Percentiles rank a stretch among this genome's conserved stretches.
phyloP scores from a whole-genome alignment of 2,888 invertebrate genomes.

The Camponotus fellah region DNA sequence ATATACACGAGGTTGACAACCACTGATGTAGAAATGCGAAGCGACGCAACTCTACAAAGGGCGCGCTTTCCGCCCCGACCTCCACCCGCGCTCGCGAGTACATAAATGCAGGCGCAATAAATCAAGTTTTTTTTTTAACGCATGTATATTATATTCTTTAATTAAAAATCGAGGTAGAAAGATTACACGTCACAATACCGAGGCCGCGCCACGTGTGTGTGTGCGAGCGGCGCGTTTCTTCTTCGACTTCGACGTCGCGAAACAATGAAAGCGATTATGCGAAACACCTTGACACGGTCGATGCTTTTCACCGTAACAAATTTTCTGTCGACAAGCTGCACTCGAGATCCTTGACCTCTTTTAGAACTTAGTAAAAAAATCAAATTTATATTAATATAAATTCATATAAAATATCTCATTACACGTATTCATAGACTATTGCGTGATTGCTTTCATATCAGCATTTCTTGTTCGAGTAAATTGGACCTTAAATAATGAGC shows the following conservation, averaged over 20 bases:
- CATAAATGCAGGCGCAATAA: constrained; percentile 73
- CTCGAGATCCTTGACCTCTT: constrained; percentile 6
- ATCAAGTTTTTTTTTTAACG: constrained; percentile 74
- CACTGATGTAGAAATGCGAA: constrained; percentile 64
- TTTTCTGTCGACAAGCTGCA: constrained; percentile 49
- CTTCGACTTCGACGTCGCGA: constrained; percentile 22
- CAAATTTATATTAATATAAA: constrained; percentile 1
- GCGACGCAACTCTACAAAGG: constrained; percentile 70
- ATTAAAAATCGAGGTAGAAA: constrained; percentile 81
- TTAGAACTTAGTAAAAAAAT: constrained; percentile 13
- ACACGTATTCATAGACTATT: not conserved
- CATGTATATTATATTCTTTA: constrained; percentile 80
- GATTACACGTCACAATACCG: constrained; percentile 76
- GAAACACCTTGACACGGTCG: constrained; percentile 42
- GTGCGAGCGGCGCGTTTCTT: constrained; percentile 47
- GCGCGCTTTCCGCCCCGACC: constrained; percentile 60
- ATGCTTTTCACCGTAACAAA: constrained; percentile 44
- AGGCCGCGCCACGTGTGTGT: constrained; percentile 7
- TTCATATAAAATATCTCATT: constrained; percentile 18
- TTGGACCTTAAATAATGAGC: not conserved
- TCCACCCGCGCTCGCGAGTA: constrained; percentile 51
- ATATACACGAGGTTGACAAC: constrained; percentile 62
- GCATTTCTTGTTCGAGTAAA: constrained; percentile 2
- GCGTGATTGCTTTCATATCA: not conserved
- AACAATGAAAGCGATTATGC: constrained; percentile 45